Evolutionary conservation across 2,113 vertebrate species (phyloP).

Genomic region (Donacobius atricapilla): DNA sequence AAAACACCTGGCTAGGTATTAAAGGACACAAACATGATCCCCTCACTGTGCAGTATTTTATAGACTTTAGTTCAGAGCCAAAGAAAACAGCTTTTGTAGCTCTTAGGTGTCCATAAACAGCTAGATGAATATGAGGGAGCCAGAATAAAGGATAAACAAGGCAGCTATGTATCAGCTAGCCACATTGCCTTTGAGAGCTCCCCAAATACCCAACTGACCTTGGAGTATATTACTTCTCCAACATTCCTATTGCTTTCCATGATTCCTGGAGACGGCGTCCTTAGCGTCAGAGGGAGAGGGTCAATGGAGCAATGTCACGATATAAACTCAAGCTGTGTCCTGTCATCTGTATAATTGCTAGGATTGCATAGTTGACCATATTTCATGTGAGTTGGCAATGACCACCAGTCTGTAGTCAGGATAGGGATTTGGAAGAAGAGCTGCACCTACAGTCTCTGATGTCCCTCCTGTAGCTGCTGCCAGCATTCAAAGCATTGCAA

Average conservation of each 20-base stretch:
- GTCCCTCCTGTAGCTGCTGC: constrained; percentile 45
- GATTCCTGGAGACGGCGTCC: background rate
- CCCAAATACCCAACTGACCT: background rate
- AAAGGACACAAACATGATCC: constrained; percentile 73
- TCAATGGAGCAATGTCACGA: background rate
- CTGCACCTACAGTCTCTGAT: constrained; percentile 49
- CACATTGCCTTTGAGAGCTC: constrained; percentile 18
- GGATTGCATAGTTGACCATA: background rate
- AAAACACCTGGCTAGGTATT: constrained; percentile 73
- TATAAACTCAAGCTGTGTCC: background rate
- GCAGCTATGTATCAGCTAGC: constrained; percentile 55
- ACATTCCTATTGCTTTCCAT: background rate
- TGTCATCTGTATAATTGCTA: constrained; percentile 11
- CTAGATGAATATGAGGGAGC: constrained; percentile 65
- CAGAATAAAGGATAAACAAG: constrained; percentile 67
- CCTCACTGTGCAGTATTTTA: constrained; percentile 69
- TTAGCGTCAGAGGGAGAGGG: background rate
- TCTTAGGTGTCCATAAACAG: constrained; percentile 75
- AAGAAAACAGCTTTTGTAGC: constrained; percentile 77
- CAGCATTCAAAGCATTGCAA: constrained; percentile 65
- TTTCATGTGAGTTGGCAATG: constrained; percentile 27
- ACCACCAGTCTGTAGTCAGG: background rate
- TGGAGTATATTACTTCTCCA: background rate
- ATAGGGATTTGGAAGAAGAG: constrained; percentile 12
- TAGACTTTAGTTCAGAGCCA: constrained; percentile 69